phyloP scores from a whole-genome alignment of 2,113 vertebrate species.

The Cygnus buccinator region DNA sequence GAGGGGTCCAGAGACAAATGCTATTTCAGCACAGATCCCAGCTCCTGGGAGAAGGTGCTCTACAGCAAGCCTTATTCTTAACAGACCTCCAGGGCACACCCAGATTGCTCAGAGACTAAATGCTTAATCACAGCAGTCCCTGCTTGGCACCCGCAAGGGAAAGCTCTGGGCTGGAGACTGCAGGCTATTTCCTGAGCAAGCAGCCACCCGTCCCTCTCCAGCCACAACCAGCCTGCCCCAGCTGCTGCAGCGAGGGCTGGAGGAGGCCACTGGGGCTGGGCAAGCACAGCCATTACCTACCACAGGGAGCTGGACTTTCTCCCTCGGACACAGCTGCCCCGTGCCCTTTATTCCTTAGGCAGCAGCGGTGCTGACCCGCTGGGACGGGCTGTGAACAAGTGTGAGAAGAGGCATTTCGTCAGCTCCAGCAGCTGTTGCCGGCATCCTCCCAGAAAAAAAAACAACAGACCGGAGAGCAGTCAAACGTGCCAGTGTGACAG shows the following conservation, averaged over 20 bases:
- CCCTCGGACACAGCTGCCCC: neutral
- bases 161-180: neutral
- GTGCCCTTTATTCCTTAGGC: neutral
- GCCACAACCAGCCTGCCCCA: neutral
- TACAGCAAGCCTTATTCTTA: neutral
- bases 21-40: neutral
- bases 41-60: neutral
- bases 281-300: neutral
- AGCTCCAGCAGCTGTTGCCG: neutral
- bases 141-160: neutral
- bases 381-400: neutral
- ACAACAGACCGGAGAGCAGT: neutral
- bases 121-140: neutral
- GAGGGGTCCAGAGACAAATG: neutral
- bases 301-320: neutral
- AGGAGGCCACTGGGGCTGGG: neutral
- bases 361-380: neutral
- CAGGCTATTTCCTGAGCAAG: neutral
- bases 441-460: slow-evolving; percentile 3
- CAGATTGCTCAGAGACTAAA: neutral
- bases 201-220: neutral
- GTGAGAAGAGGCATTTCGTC: neutral
- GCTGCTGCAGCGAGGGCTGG: neutral
- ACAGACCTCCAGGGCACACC: neutral
- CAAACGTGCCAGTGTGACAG: neutral